Evolutionary conservation across 2,113 vertebrate species (phyloP).

Genomic region (Crotalus viridis): DNA sequence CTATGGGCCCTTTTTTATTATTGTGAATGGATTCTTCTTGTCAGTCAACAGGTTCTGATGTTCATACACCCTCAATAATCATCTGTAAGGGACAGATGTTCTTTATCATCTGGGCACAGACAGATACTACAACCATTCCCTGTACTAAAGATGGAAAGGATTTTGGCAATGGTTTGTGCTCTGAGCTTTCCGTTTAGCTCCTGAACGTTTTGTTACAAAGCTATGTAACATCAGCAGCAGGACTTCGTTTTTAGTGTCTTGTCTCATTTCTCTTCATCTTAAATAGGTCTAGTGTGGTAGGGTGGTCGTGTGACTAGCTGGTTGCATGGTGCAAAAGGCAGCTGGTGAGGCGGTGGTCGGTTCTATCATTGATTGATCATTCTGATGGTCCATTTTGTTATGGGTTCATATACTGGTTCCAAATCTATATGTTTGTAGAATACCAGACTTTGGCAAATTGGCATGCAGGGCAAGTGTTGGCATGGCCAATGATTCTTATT

Average conservation of each 20-base stretch:
- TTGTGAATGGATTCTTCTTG: background rate
- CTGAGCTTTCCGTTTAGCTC: too few relatives aligned
- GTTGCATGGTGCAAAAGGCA: too few relatives aligned
- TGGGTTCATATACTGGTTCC: too few relatives aligned
- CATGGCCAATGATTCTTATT: too few relatives aligned
- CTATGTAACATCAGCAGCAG: background rate
- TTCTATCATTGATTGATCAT: too few relatives aligned
- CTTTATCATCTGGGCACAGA: background rate
- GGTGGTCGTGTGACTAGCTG: background rate
- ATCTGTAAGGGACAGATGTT: background rate
- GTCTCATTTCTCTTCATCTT: background rate
- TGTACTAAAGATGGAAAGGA: background rate
- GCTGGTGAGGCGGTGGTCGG: too few relatives aligned
- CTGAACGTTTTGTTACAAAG: too few relatives aligned
- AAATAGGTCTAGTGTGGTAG: background rate
- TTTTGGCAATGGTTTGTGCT: background rate
- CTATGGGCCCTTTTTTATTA: background rate
- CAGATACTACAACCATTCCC: background rate
- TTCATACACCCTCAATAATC: background rate
- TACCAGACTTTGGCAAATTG: too few relatives aligned
- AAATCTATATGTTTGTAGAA: too few relatives aligned
- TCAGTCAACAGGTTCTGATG: background rate
- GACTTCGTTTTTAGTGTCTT: background rate
- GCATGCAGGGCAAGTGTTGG: too few relatives aligned
- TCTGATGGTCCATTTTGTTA: too few relatives aligned